These are phyloP conservation scores for Drosophila persimilis DNA, from an alignment of 1,140 invertebrate species.

Conservation along the genomic window DNA sequence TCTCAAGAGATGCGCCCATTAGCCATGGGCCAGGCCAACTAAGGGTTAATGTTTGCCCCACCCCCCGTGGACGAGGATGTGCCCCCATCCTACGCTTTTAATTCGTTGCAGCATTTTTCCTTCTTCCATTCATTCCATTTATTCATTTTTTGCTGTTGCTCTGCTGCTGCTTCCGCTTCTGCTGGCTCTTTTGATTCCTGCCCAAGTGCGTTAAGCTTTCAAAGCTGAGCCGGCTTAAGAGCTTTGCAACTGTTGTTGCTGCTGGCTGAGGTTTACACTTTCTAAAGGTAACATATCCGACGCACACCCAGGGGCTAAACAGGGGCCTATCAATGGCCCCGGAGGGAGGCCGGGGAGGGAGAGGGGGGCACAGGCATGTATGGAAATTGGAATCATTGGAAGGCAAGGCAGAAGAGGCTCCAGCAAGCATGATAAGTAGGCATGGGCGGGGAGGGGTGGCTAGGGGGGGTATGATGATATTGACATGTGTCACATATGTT, in stretches of 20 bases:
- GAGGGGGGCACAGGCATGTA: neutral
- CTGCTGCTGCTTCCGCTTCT: neutral
- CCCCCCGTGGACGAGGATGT: conserved; percentile 17
- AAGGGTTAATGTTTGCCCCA: conserved; percentile 18
- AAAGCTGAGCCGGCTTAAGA: conserved; percentile 60
- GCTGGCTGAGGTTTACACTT: conserved; percentile 41
- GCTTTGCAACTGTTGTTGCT: conserved; percentile 44
- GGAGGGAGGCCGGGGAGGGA: neutral
- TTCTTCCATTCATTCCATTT: neutral
- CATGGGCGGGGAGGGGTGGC: neutral
- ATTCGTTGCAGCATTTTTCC: conserved; percentile 26
- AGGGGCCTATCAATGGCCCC: conserved; percentile 35
- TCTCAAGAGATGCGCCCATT: conserved; percentile 23
- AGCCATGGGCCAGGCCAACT: conserved; percentile 21
- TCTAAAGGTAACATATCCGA: conserved; percentile 41
- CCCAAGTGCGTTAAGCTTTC: conserved; percentile 52
- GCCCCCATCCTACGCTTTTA: conserved; percentile 17
- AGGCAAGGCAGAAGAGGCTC: conserved; percentile 18
- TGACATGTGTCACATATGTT: conserved; percentile 58
- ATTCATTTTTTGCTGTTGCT: conserved; percentile 5
- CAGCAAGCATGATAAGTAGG: conserved; percentile 51
- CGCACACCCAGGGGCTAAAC: conserved; percentile 13
- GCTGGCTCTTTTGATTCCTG: neutral
- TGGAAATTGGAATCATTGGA: conserved; percentile 60
- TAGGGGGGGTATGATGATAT: conserved; percentile 24